phyloP scores from a whole-genome alignment of 2,113 vertebrate species.

The Cynoglossus semilaevis region DNA sequence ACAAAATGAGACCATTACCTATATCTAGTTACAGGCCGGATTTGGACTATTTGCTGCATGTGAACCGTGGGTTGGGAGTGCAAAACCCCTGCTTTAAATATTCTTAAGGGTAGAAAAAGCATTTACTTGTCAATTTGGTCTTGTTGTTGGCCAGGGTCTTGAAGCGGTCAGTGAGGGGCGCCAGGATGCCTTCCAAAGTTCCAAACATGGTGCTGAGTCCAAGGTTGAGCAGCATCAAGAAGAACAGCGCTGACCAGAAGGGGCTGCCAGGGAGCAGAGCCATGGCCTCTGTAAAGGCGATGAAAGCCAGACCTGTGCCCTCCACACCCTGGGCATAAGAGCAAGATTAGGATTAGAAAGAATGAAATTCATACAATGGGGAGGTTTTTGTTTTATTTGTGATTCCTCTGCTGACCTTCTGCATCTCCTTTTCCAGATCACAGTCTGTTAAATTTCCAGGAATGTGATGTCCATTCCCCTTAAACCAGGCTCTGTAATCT shows the following conservation, averaged over 20 bases:
- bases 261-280: constrained; percentile 77
- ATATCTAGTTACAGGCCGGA: too few relatives aligned
- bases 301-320: constrained; percentile 78
- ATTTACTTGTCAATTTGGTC: constrained; percentile 76
- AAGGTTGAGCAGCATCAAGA: constrained; percentile 81
- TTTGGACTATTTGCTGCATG: too few relatives aligned
- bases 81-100: too few relatives aligned
- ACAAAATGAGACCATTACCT: too few relatives aligned
- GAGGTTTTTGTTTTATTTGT: too few relatives aligned
- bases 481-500: constrained; percentile 74
- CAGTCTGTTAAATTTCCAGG: constrained; percentile 63
- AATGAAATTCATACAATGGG: not conserved
- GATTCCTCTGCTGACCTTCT: constrained; percentile 69
- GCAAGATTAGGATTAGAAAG: not conserved
- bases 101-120: not conserved
- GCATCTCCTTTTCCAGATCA: constrained; percentile 75
- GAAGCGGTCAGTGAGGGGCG: constrained; percentile 80
- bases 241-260: constrained; percentile 83
- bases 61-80: too few relatives aligned
- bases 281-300: constrained; percentile 81
- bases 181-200: constrained; percentile 81
- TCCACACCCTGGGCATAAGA: constrained; percentile 72
- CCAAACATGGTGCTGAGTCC: constrained; percentile 80
- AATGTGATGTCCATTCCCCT: not conserved
- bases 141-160: constrained; percentile 69